Conservation (phyloP, 2,888 invertebrate species). For the Himalopsyche anomala region DNA sequence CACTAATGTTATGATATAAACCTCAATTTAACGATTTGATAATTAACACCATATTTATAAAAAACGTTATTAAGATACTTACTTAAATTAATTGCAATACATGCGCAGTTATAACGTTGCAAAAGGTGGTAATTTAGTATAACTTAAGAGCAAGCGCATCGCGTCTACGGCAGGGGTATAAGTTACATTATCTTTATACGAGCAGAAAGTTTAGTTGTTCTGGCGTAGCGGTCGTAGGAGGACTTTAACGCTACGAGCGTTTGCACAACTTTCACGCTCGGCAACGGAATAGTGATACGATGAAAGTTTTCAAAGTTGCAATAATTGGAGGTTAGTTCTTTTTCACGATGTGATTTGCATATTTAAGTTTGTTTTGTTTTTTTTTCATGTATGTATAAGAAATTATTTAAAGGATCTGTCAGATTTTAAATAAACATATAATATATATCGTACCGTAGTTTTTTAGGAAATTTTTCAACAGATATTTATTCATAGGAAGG, state of each 20-base stretch:
- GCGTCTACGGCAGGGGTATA: not conserved
- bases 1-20: no score
- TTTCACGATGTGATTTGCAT: not conserved
- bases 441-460: no score
- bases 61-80: no score
- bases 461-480: no score
- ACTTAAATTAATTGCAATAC: no score
- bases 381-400: no score
- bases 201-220: constrained; percentile 27
- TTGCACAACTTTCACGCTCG: not conserved
- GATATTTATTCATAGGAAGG: no score
- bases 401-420: no score
- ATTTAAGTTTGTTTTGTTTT: not conserved
- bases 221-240: constrained; percentile 4
- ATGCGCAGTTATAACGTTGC: not conserved
- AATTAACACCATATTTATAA: no score
- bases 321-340: not conserved
- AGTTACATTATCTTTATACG: constrained; percentile 2
- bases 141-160: constrained; percentile 18
- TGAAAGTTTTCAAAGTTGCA: constrained; percentile 14
- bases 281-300: not conserved
- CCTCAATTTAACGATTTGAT: no score
- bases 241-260: not conserved
- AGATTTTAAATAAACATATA: no score
- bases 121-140: not conserved